Evolutionary conservation across 2,797 vertebrate species (phyloP).

Genomic region (Nasua narica): DNA sequence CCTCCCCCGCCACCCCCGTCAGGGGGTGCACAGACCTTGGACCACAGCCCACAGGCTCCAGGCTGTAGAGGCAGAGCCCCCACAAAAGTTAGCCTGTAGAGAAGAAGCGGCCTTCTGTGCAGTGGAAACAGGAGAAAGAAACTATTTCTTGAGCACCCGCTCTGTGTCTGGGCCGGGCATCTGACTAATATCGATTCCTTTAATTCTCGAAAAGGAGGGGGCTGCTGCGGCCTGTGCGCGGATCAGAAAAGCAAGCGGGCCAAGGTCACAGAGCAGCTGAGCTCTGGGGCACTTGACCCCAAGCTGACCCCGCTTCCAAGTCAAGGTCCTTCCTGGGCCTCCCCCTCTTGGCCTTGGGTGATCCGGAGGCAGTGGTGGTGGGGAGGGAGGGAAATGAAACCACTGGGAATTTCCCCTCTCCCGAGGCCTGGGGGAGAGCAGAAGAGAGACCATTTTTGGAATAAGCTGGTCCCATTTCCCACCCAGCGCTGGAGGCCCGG

Average conservation of each 20-base stretch:
- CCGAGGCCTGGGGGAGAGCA: too few relatives aligned
- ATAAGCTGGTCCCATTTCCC: not conserved
- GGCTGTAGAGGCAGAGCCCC: not conserved
- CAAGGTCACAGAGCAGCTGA: not conserved
- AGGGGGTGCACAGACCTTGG: not conserved
- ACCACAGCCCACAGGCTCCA: not conserved
- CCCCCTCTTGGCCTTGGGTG: not conserved
- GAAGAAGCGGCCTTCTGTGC: rapidly evolving
- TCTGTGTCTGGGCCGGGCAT: rapidly evolving
- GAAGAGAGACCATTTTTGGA: not conserved
- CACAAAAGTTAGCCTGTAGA: rapidly evolving
- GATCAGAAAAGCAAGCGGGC: not conserved
- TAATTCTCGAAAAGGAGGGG: not conserved
- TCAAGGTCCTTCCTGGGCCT: not conserved
- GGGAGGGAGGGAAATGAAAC: not conserved
- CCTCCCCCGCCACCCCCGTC: rapidly evolving
- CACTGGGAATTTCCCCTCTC: too few relatives aligned
- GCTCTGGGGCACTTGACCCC: not conserved
- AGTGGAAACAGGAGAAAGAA: rapidly evolving
- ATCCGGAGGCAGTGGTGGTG: not conserved
- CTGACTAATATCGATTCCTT: not conserved
- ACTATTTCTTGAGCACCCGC: not conserved
- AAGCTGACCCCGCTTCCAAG: not conserved
- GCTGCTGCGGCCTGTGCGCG: not conserved
- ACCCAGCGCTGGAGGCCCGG: not conserved